phyloP scores from a whole-genome alignment of 2,113 vertebrate species.

The Pagrus major region DNA sequence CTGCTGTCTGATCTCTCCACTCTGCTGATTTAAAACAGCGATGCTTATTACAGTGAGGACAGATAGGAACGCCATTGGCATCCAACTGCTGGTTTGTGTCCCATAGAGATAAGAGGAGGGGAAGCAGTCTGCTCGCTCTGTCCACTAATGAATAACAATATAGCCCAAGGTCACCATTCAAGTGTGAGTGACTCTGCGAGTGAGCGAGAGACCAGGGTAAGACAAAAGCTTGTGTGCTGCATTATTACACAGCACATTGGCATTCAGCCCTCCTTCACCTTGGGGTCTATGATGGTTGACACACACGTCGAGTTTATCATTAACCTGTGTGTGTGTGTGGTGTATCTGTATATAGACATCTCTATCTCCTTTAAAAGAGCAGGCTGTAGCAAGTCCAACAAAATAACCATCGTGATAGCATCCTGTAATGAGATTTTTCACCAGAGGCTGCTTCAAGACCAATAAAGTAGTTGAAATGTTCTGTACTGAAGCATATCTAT shows the following conservation, averaged over 20 bases:
- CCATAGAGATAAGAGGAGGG: slow-evolving; percentile 65
- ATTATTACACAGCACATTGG: slow-evolving; percentile 27
- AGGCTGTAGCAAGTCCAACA: background rate
- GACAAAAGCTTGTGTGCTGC: slow-evolving; percentile 5
- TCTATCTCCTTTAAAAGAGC: slow-evolving; percentile 12
- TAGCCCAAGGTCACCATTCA: slow-evolving; percentile 72
- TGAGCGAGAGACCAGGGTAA: background rate
- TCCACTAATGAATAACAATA: slow-evolving; percentile 78
- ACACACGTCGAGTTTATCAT: slow-evolving; percentile 31
- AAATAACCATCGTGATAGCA: background rate
- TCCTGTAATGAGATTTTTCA: slow-evolving; percentile 1
- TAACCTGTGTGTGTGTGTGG: background rate
- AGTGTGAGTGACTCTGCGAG: slow-evolving; percentile 23
- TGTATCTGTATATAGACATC: background rate
- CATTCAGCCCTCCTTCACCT: slow-evolving; percentile 41
- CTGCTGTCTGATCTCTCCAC: slow-evolving; percentile 44
- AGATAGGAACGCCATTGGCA: slow-evolving; percentile 55
- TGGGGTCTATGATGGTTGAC: slow-evolving; percentile 15
- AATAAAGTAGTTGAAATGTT: background rate
- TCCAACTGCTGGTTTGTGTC: slow-evolving; percentile 57
- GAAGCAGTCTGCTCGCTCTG: slow-evolving; percentile 34
- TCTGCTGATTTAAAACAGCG: slow-evolving; percentile 61
- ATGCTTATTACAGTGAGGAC: slow-evolving; percentile 54
- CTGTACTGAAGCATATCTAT: background rate
- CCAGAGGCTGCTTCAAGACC: background rate